Evolutionary conservation across 2,888 invertebrate genomes (phyloP), one percentile per base, ranked within the genome.

Genomic region (Zonitis immaculata): DNA sequence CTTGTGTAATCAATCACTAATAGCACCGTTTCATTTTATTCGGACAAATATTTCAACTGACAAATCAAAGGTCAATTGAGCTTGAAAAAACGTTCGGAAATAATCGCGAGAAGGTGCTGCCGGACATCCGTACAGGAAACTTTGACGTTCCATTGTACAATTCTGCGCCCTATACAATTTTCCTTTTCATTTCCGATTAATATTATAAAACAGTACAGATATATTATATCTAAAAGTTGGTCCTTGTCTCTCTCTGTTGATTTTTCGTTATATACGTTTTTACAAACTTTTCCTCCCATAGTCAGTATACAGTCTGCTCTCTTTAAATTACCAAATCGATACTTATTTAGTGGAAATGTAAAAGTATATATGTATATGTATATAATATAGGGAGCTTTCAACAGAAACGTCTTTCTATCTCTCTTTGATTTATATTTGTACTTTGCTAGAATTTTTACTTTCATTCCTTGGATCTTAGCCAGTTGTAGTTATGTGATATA

Each of bases 101-200:
- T 42, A 47, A 16, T 8, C 20, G 45, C 39, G 26, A 43, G 39
- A 52, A 50, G 54, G 54, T 48, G 54, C 54, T 35, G 51, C 54
- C 54, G 54, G 54, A 54, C 51, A 14, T 53, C 53, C 53, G 44
- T 20, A 42, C 49, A 35, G 49, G 49, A 49, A 44, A 16, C 30
- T 18, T 44, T n/a, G 48, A 42, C 48, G 44, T 44, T 48, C 42
- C 26, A 48, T 48, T 48, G 48, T 48, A n/a, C n/a, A 30, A 42
- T 42, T 48, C 44, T 44, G 27, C 42, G 26, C 48, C 42, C 25
- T 28, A 42, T 39, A 42, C 18, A 22, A 48, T 48, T 48, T 48
- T 48, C 48, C 42, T n/a, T 26, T 48, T 48, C 48, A 48, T 48
- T 48, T 48, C 48, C 48, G 48, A 48, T 48, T 42, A 26, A n/a